Percentiles rank a stretch among this genome's conserved stretches.
Conservation (phyloP, 2,888 invertebrate species). For the Parelbella ahira region DNA sequence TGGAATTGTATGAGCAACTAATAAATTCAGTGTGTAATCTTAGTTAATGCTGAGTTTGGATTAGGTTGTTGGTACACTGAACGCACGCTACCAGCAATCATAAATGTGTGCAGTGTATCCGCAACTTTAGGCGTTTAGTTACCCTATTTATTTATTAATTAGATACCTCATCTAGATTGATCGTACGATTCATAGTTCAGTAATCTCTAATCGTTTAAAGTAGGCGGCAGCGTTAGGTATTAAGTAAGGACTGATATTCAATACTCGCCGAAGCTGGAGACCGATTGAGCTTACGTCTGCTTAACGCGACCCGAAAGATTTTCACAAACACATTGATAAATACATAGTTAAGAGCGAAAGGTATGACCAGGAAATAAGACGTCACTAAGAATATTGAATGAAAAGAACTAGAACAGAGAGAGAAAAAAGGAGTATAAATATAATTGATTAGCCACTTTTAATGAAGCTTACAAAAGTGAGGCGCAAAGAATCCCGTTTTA, state of each 20-base stretch:
- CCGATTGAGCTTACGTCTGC: conserved; percentile 14
- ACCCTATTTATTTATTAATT: conserved; percentile 64
- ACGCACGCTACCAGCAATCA: conserved; percentile 1
- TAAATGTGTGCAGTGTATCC: conserved; percentile 28
- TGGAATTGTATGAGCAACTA: background rate
- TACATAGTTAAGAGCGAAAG: too few relatives aligned
- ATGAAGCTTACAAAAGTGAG: too few relatives aligned
- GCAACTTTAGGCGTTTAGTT: conserved; percentile 46
- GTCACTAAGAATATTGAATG: too few relatives aligned
- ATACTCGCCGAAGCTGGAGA: conserved; percentile 42
- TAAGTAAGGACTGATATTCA: conserved; percentile 75
- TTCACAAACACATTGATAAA: too few relatives aligned
- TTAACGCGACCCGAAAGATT: too few relatives aligned
- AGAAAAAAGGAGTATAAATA: too few relatives aligned
- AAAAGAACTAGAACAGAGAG: too few relatives aligned
- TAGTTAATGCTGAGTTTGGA: conserved; percentile 28
- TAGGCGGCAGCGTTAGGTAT: conserved; percentile 51
- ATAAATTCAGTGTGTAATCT: conserved; percentile 39
- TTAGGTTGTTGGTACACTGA: conserved; percentile 16
- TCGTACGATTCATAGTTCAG: conserved; percentile 36
- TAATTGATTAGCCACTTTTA: too few relatives aligned
- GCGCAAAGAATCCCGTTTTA: too few relatives aligned
- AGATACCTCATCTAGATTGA: conserved; percentile 42
- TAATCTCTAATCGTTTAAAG: conserved; percentile 36
- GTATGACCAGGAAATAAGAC: too few relatives aligned